Percentiles rank a stretch among this genome's conserved stretches.
Evolutionary conservation across 2,888 invertebrate genomes (phyloP).

Genomic region (Zele albiditarsus): DNA sequence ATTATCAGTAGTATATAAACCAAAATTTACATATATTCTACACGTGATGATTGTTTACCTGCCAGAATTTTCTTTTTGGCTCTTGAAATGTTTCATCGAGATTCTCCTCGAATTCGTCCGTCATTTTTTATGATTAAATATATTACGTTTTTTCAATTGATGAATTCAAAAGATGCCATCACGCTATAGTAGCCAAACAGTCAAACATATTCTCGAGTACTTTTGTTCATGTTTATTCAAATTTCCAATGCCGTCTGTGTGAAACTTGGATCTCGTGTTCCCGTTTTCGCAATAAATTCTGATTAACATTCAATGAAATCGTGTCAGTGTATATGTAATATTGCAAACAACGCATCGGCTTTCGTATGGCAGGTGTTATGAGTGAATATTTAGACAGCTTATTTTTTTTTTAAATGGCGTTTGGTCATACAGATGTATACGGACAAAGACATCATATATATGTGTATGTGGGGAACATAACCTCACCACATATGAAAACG

Average conservation of each 20-base stretch:
- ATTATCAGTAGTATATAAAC: not conserved
- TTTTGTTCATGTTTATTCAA: not conserved
- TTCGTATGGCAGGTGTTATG: constrained; percentile 10
- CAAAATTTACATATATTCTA: constrained; percentile 27
- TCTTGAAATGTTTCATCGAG: constrained; percentile 65
- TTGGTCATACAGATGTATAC: not conserved
- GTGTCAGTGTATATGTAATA: not conserved
- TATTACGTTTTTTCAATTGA: not conserved
- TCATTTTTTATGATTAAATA: constrained; percentile 50
- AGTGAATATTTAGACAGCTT: constrained; percentile 10
- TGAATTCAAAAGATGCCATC: not conserved
- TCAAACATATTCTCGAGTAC: not conserved
- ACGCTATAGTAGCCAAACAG: not conserved
- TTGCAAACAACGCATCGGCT: not conserved
- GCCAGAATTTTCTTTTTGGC: constrained; percentile 67
- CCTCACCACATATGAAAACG: not conserved
- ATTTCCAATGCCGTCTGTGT: not conserved
- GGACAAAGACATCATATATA: not conserved
- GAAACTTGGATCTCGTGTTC: not conserved
- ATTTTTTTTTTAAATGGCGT: constrained; percentile 23
- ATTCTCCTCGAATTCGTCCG: constrained; percentile 59
- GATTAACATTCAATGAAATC: not conserved
- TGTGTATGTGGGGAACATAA: not conserved
- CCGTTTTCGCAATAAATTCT: not conserved
- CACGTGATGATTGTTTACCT: constrained; percentile 49